Evolutionary conservation across 2,888 invertebrate genomes (phyloP), one percentile per base, ranked within the genome.

Genomic region (Micoletzkya japonica): DNA sequence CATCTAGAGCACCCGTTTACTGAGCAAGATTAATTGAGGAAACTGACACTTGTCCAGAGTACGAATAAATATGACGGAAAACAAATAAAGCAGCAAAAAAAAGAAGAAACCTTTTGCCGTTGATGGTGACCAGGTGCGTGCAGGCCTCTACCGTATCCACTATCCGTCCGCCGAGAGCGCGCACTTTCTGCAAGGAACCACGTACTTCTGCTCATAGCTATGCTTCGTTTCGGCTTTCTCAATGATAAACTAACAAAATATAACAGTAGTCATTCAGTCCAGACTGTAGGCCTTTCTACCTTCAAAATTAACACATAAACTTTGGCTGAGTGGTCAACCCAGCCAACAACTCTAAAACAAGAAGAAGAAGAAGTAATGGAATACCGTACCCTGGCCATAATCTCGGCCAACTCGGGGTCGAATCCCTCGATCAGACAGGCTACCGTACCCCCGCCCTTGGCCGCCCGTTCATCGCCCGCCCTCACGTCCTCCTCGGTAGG

Each of bases 81-180:
- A 10, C 24, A 50, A 34, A 7, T 34, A 50, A 2, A 37, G 4
- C 28, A 59, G 37, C 17, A 14, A 37, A 14, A 54, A 7, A 54
- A 54, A 54, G 26, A 24, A 1, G 20, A 34, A 10, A 73, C 56
- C 36, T 70, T 72, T 58, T 72, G 32, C 77, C 76, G 58, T 67
- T 72, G 20, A 74, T 90, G 91, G 93, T 91, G 2, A 97, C 90
- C 50, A 97, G 89, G 86, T 97, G 95, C 0, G 94, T 95, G 76
- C 90, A 90, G 7, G 90, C 90, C 1, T 92, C 92, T 28, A 95
- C 88, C 74, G 90, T 90, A 2, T 90, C 90, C 1, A 92, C 92
- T 32, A 94, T 88, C 26, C 90, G 88, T 0, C 94, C 95, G 39
- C 95, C 95, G 28, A 96, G 89, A 86, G 91, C 90, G 74, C 92